Percentiles rank a stretch among this genome's conserved stretches.
Conservation (phyloP, 2,797 vertebrate species). For the Scomberomorus guttatus region DNA sequence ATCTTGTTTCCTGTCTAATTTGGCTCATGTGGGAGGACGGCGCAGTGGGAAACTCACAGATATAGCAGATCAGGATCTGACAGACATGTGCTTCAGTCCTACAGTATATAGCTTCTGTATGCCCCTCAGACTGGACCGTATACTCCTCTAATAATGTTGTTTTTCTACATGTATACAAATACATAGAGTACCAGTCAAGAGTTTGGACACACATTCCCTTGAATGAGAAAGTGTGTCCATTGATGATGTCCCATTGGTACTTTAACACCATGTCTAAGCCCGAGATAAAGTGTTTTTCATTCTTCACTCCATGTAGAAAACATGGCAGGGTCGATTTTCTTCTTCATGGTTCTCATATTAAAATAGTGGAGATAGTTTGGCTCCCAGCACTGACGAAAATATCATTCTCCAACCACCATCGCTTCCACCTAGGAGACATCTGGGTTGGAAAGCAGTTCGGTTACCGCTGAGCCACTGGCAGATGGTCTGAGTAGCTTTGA, state of each 20-base stretch:
- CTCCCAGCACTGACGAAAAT: constrained; percentile 17
- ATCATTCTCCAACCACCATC: constrained; percentile 35
- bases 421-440: constrained; percentile 44
- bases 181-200: too few species aligned
- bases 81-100: neutral
- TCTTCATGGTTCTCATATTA: constrained; percentile 18
- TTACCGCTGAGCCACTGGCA: constrained; percentile 28
- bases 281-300: neutral
- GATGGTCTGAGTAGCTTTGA: constrained; percentile 25
- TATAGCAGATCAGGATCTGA: constrained; percentile 11
- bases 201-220: too few species aligned
- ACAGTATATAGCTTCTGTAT: neutral
- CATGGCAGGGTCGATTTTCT: neutral
- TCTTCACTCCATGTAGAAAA: constrained; percentile 11
- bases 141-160: too few species aligned
- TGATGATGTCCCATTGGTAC: neutral
- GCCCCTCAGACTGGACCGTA: neutral
- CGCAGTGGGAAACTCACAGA: constrained; percentile 5
- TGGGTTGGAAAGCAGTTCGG: constrained; percentile 39
- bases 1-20: constrained; percentile 46
- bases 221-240: too few species aligned
- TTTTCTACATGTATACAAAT: too few species aligned
- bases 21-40: constrained; percentile 24
- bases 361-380: constrained; percentile 34
- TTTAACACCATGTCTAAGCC: neutral